These are phyloP conservation scores for Apamea crenata DNA, from an alignment of 2,888 invertebrate genomes.

Conservation along the genomic window DNA sequence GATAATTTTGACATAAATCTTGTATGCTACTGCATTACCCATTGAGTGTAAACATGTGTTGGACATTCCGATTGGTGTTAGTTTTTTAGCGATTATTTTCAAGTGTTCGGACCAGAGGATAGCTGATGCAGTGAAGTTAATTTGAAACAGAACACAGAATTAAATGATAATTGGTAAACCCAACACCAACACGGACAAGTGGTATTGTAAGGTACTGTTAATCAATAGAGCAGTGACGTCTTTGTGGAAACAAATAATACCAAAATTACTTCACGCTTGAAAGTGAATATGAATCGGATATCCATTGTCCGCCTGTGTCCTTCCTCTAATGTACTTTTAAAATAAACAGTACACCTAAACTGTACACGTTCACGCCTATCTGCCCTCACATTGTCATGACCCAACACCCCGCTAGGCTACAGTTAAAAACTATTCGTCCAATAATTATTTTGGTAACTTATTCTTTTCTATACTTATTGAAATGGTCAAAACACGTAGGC, in stretches of 20 bases:
- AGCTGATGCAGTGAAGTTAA: slow-evolving; percentile 8
- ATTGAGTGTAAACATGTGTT: slow-evolving; percentile 61
- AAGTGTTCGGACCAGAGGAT: slow-evolving; percentile 24
- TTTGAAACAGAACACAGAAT: background rate
- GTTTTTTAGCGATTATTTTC: slow-evolving; percentile 26
- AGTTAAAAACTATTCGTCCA: slow-evolving; percentile 82
- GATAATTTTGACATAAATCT: slow-evolving; percentile 71
- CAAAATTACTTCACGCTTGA: slow-evolving; percentile 59
- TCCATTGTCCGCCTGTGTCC: slow-evolving; percentile 64
- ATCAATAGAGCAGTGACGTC: slow-evolving; percentile 31
- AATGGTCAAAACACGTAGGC: slow-evolving; percentile 87
- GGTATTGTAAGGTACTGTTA: slow-evolving; percentile 7
- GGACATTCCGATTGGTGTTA: slow-evolving; percentile 23
- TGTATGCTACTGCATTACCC: slow-evolving; percentile 75
- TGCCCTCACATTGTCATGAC: slow-evolving; percentile 72
- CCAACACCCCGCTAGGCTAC: slow-evolving; percentile 84
- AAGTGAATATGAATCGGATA: slow-evolving; percentile 67
- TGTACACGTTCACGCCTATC: slow-evolving; percentile 77
- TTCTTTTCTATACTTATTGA: slow-evolving; percentile 83
- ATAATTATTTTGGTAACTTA: slow-evolving; percentile 88
- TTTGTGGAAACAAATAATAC: slow-evolving; percentile 59
- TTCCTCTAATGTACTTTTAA: slow-evolving; percentile 66
- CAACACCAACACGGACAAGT: slow-evolving; percentile 14
- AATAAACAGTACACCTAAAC: slow-evolving; percentile 69
- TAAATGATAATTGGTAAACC: slow-evolving; percentile 15